A percentile compares a stretch with the other conserved stretches of the same genome.
Evolutionary conservation across 2,888 invertebrate species (phyloP).

Genomic region (Altica lythri): DNA sequence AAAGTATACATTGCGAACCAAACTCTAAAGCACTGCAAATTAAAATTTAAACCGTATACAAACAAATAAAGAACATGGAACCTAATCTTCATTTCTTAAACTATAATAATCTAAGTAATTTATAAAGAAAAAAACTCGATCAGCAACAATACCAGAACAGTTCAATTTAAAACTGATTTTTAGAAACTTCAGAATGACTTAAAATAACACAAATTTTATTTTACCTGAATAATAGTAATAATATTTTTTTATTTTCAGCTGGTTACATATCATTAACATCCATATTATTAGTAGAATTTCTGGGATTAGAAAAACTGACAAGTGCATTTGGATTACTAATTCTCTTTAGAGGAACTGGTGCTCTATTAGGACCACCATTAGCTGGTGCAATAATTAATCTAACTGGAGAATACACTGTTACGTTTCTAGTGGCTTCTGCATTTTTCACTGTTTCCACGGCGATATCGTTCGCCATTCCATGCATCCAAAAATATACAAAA

Average conservation of each 20-base stretch:
- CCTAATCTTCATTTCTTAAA: too few species aligned
- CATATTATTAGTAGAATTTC: constrained; percentile 93
- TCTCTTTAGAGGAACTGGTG: constrained; percentile 92
- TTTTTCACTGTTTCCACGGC: constrained; percentile 81
- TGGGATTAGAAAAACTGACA: constrained; percentile 93
- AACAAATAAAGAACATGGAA: too few species aligned
- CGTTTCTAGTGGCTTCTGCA: constrained; percentile 90
- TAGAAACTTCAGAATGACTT: too few species aligned
- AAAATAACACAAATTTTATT: too few species aligned
- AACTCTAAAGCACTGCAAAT: too few species aligned
- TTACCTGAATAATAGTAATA: too few species aligned
- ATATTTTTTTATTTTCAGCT: constrained; percentile 68
- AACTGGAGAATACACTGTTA: constrained; percentile 82
- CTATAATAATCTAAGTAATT: too few species aligned
- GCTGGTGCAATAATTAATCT: constrained; percentile 91
- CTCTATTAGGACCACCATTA: constrained; percentile 84
- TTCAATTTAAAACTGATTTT: too few species aligned
- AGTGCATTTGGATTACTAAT: constrained; percentile 97
- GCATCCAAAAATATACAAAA: constrained; percentile 6
- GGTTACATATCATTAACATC: constrained; percentile 98
- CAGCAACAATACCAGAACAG: too few species aligned
- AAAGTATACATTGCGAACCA: too few species aligned
- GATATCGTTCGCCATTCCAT: constrained; percentile 14
- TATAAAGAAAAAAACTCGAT: too few species aligned
- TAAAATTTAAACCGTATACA: too few species aligned